phyloP scores from a whole-genome alignment of 2,888 invertebrate species.

The Campoletis raptor region DNA sequence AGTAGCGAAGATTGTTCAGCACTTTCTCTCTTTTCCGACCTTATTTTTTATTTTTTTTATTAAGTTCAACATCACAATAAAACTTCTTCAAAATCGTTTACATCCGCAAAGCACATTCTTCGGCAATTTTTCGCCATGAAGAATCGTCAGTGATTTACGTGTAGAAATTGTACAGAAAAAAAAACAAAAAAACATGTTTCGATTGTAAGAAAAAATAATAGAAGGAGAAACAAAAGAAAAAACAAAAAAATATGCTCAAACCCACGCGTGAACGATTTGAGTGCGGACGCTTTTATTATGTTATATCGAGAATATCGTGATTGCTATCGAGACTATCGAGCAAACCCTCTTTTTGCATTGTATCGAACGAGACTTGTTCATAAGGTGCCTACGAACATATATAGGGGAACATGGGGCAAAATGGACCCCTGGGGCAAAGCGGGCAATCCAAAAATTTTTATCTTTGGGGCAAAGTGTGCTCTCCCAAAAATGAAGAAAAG shows the following conservation, averaged over 20 bases:
- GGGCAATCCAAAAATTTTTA: too few species aligned
- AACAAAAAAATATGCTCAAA: conserved; percentile 26
- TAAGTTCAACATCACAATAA: not conserved
- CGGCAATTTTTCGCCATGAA: too few species aligned
- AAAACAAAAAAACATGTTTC: not conserved
- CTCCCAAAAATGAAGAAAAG: too few species aligned
- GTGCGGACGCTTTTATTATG: conserved; percentile 18
- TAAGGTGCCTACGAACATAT: conserved; percentile 46
- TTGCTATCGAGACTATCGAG: conserved; percentile 76
- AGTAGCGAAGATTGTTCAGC: conserved; percentile 36
- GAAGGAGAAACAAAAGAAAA: not conserved
- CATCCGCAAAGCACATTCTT: conserved; percentile 29
- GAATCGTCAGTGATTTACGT: conserved; percentile 8
- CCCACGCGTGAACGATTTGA: conserved; percentile 66
- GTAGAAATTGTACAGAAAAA: not conserved
- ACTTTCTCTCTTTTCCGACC: not conserved
- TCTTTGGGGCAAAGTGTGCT: too few species aligned
- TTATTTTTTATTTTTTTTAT: conserved; percentile 21
- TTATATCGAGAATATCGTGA: conserved; percentile 71
- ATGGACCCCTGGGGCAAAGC: too few species aligned
- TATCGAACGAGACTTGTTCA: conserved; percentile 65
- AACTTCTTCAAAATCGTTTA: conserved; percentile 14
- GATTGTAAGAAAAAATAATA: conserved; percentile 27
- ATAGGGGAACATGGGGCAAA: too few species aligned
- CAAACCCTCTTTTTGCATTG: conserved; percentile 70